A percentile compares a stretch with the other conserved stretches of the same genome.
Conservation (phyloP, 2,113 vertebrate genomes). For the Hyla sarda region DNA sequence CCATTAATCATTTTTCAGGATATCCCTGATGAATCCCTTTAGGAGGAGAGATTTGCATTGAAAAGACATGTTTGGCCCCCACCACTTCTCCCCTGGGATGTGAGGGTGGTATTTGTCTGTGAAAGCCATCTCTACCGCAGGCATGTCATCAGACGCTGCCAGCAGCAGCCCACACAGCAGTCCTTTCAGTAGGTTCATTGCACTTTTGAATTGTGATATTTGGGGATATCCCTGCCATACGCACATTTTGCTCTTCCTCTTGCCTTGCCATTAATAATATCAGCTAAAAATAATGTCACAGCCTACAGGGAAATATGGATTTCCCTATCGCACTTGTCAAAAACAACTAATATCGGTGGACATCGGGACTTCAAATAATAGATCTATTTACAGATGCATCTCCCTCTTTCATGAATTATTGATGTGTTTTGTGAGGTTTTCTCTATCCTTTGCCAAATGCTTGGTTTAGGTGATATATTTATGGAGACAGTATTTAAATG, state of each 20-base stretch:
- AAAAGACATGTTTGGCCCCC: conserved; percentile 48
- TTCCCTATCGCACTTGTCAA: conserved; percentile 46
- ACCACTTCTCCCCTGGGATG: conserved; percentile 40
- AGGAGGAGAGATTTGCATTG: conserved; percentile 53
- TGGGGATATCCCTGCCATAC: conserved; percentile 52
- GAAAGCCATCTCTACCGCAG: conserved; percentile 41
- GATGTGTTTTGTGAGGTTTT: conserved; percentile 37
- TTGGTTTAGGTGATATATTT: conserved; percentile 36
- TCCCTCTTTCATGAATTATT: conserved; percentile 51
- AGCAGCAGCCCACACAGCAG: conserved; percentile 47
- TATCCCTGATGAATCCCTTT: conserved; percentile 50
- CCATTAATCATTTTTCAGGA: conserved; percentile 56
- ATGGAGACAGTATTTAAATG: conserved; percentile 25
- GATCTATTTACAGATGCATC: conserved; percentile 49
- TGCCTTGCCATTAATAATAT: conserved; percentile 35
- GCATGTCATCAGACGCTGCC: conserved; percentile 43
- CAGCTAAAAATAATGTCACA: conserved; percentile 40
- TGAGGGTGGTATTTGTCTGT: conserved; percentile 52
- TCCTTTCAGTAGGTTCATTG: conserved; percentile 28
- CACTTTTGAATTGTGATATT: conserved; percentile 47
- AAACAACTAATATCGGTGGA: conserved; percentile 36
- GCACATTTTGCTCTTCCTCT: conserved; percentile 6
- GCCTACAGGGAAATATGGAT: conserved; percentile 50
- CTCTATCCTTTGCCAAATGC: conserved; percentile 28
- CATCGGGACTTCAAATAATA: conserved; percentile 29